Evolutionary conservation across 2,888 invertebrate genomes (phyloP).

Genomic region (Hyalella azteca): DNA sequence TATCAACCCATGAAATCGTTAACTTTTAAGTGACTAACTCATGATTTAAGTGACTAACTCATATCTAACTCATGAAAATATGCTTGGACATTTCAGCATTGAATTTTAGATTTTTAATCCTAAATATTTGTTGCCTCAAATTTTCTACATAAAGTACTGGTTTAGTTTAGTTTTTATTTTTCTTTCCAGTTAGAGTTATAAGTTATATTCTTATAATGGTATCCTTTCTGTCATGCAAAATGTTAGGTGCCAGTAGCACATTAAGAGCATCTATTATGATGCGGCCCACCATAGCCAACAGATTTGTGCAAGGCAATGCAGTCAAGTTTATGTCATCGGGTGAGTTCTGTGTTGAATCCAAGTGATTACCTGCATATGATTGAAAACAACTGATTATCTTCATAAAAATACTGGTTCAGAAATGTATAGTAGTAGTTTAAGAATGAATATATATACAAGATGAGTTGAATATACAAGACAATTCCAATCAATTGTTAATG

Average conservation of each 20-base stretch:
- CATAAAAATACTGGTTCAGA: background rate
- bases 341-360: background rate
- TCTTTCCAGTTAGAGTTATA: too few species aligned
- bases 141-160: background rate
- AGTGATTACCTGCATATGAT: background rate
- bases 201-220: too few species aligned
- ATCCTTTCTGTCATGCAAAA: background rate
- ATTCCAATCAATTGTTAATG: background rate
- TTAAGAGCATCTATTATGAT: background rate
- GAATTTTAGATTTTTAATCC: too few species aligned
- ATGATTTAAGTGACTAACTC: too few species aligned
- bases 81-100: too few species aligned
- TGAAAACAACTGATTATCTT: background rate
- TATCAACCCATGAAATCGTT: too few species aligned
- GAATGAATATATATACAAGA: background rate
- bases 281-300: background rate
- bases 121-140: background rate
- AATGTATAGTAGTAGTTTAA: background rate
- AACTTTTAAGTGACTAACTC: too few species aligned
- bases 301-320: background rate
- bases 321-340: slow-evolving; percentile 17
- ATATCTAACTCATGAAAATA: too few species aligned
- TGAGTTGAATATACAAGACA: background rate
- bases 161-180: too few species aligned
- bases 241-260: background rate